Evolutionary conservation across 2,797 vertebrate species (phyloP).

Genomic region (Hippocampus kuda): DNA sequence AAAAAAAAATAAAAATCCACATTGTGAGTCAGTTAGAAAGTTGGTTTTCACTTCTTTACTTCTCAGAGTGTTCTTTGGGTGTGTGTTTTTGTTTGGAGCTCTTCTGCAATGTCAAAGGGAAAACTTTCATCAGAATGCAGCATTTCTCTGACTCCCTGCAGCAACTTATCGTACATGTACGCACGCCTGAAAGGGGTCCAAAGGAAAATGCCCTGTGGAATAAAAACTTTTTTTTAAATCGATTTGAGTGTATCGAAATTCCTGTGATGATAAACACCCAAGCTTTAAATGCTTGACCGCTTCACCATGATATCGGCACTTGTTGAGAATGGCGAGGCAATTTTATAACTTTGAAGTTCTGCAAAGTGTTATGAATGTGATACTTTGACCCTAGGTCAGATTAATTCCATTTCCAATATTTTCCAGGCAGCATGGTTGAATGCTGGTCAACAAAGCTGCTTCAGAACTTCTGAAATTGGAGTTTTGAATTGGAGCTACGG

Average conservation of each 20-base stretch:
- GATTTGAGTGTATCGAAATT: background rate
- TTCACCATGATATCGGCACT: background rate
- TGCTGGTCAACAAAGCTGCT: background rate
- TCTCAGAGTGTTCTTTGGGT: slow-evolving; percentile 3
- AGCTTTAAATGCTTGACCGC: background rate
- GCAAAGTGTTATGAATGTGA: background rate
- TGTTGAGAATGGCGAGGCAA: too few relatives aligned
- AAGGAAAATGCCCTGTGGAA: slow-evolving; percentile 6
- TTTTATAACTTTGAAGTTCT: too few relatives aligned
- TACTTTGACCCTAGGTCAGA: background rate
- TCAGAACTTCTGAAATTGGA: background rate
- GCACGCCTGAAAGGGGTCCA: slow-evolving; percentile 24
- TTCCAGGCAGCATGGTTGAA: background rate
- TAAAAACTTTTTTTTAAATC: background rate
- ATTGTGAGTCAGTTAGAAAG: slow-evolving; percentile 20
- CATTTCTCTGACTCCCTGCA: slow-evolving; percentile 38
- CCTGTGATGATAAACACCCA: background rate
- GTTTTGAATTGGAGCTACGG: background rate
- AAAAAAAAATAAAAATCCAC: background rate
- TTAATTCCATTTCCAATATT: background rate
- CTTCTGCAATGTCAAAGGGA: slow-evolving; percentile 36
- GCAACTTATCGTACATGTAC: slow-evolving; percentile 36
- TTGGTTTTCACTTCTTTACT: slow-evolving; percentile 14
- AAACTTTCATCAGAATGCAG: slow-evolving; percentile 37
- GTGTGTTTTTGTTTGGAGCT: slow-evolving; percentile 15